Base-by-base conservation (phyloP, 2,797 vertebrate genomes). In the Prionace glauca region DNA sequence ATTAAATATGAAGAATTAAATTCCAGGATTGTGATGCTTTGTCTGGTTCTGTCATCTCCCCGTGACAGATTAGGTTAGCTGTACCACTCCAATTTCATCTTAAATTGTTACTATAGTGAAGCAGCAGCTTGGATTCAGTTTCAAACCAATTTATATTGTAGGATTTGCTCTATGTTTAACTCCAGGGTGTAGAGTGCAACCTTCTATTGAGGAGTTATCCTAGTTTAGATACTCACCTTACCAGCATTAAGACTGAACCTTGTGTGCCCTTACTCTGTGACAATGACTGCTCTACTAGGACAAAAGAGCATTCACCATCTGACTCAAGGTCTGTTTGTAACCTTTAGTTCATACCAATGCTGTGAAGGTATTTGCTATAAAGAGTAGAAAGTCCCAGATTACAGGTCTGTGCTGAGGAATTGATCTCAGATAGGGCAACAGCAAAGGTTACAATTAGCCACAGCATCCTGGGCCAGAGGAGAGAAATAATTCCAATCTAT, bases 21-120 rank as follows among this genome's bases (percentile, higher is more conserved):
- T 92, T 67, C 65, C 90, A 41, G n/a, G n/a, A 67, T n/a, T 92
- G 90, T 92, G 90, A 41, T 69, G 20, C 65, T 92, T 92, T 41
- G n/a, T 41, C 20, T 92, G 62, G 65, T 69, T 41, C 90, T 41
- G 20, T 69, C 90, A 69, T 92, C 18, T 36, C 11, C 65, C 65
- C n/a, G 11, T 67, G 90, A n/a, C 60, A 41, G n/a, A 69, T 92
- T 36, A 92, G 62, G 22, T 92, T 69, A 22, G 20, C 20, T 92
- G n/a, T 24, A 67, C 20, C 62, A 22, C 24, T 92, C n/a, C 20
- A 92, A 41, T 69, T 92, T 92, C 65, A 67, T 62, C 20, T 1
- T 67, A 92, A 92, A 9, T 29, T 69, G 90, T 69, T 41, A 92
- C 65, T 69, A 24, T 67, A 69, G n/a, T 41, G 62, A 69, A 41